These are phyloP conservation scores for Scaptomyza montana DNA, from an alignment of 1,140 invertebrate species.

Conservation along the genomic window DNA sequence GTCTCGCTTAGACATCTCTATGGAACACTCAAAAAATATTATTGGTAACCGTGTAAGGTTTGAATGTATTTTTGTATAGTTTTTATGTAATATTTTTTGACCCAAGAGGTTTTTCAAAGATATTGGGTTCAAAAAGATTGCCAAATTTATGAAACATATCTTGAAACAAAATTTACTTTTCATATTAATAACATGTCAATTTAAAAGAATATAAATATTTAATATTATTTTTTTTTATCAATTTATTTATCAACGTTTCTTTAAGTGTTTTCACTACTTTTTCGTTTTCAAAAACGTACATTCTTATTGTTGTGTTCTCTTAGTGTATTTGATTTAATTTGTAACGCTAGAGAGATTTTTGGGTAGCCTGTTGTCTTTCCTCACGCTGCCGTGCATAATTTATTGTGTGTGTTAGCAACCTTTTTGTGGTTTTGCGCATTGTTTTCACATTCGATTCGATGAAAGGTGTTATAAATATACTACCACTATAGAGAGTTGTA, in stretches of 20 bases:
- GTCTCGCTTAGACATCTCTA: slow-evolving; percentile 47
- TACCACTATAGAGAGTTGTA: neutral
- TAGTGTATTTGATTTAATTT: slow-evolving; percentile 72
- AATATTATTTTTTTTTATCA: no score
- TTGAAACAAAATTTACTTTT: no score
- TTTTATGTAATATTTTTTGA: no score
- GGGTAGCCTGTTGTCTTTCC: slow-evolving; percentile 55
- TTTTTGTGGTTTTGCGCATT: slow-evolving; percentile 59
- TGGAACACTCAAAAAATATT: neutral
- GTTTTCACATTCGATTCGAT: slow-evolving; percentile 51
- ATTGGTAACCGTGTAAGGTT: neutral
- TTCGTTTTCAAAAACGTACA: no score
- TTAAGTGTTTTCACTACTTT: no score
- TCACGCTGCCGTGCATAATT: slow-evolving; percentile 66
- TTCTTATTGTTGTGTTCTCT: neutral
- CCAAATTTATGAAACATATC: no score
- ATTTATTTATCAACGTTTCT: no score
- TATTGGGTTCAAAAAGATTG: no score
- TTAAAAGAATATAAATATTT: no score
- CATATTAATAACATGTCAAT: no score
- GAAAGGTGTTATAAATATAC: slow-evolving; percentile 65
- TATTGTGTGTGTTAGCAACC: slow-evolving; percentile 53
- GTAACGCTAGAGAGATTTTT: slow-evolving; percentile 56
- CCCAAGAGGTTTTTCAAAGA: no score
- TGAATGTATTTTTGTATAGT: no score